phyloP scores from a whole-genome alignment of 2,113 vertebrate genomes.

The Myrmecophaga tridactyla region DNA sequence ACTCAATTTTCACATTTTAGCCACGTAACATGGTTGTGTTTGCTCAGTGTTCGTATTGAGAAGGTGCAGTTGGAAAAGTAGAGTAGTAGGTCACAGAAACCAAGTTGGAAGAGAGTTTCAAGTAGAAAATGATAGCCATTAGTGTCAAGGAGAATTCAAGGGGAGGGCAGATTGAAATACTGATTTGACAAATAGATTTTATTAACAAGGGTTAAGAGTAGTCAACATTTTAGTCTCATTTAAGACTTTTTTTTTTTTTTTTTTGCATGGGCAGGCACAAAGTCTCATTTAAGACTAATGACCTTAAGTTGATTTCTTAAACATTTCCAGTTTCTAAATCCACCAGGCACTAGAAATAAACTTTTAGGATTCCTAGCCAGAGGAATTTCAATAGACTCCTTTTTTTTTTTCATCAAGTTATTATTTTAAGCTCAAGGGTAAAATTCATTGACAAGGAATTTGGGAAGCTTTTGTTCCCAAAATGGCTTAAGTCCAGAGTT shows the following conservation, averaged over 20 bases:
- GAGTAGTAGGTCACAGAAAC: neutral
- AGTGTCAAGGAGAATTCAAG: neutral
- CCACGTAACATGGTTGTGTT: neutral
- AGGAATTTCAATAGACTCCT: neutral
- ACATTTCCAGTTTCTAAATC: neutral
- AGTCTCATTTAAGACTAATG: neutral
- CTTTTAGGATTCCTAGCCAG: conserved; percentile 32
- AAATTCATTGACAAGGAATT: neutral
- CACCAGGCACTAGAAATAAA: neutral
- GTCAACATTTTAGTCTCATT: neutral
- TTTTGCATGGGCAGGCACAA: too few species aligned
- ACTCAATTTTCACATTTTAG: neutral
- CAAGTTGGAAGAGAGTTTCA: neutral
- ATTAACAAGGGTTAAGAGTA: neutral
- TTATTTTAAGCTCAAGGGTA: conserved; percentile 18
- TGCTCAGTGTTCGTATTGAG: neutral
- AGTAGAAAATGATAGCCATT: neutral
- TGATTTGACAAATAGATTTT: neutral
- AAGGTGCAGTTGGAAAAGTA: neutral
- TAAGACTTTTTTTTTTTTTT: too few species aligned
- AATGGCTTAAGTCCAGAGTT: conserved; percentile 1
- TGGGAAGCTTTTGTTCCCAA: neutral
- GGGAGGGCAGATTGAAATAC: neutral
- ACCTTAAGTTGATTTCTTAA: conserved; percentile 41
- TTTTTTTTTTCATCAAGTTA: neutral